Base-by-base conservation (phyloP, 2,888 invertebrate species). In the Torymus tubicola region DNA sequence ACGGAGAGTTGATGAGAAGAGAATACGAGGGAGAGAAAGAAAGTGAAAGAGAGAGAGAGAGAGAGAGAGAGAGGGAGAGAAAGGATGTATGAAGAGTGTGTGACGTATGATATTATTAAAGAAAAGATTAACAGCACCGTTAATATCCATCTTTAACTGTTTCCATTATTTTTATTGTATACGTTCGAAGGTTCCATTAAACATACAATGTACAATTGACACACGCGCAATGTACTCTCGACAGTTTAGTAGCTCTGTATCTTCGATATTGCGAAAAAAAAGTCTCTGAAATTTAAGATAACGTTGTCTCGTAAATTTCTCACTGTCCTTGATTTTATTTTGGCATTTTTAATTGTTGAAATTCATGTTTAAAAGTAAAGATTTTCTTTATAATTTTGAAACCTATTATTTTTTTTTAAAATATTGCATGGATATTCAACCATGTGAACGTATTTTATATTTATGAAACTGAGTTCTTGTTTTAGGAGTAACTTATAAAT, bases 1-100 rank as follows among this genome's bases (percentile, higher is more conserved):
- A 86, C 83, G 82, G 82, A 86, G 80, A 86, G 85, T 85, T 85
- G 81, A 83, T 31, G 64, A 60, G 53, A 55, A 50, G 63, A 65
- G 16, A 21, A 42, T 60, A 67, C n/a, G 55, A 72, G 12, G 24
- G 52, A 14, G 31, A 58, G 13, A 65, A 64, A 70, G 53, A 57
- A 16, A 50, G 21, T 67, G 55, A 3, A 5, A 0, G 31, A n/a
- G n/a, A n/a, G n/a, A n/a, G 63, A 50, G 63, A 65, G 16, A 21
- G 55, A 72, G 12, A 50, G 52, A 14, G 31, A 58, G 13, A 65
- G 58, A 70, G 53, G 52, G 21, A 50, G 21, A 71, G 55, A 3
- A 5, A 0, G 31, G 2, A 4, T 31, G 31, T 2, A 5, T 1
- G 3, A 3, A 2, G 55, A 71, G 61, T 67, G 80, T 60, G 71